Base-by-base conservation (phyloP, 2,113 vertebrate species). In the Brachirus orientalis region DNA sequence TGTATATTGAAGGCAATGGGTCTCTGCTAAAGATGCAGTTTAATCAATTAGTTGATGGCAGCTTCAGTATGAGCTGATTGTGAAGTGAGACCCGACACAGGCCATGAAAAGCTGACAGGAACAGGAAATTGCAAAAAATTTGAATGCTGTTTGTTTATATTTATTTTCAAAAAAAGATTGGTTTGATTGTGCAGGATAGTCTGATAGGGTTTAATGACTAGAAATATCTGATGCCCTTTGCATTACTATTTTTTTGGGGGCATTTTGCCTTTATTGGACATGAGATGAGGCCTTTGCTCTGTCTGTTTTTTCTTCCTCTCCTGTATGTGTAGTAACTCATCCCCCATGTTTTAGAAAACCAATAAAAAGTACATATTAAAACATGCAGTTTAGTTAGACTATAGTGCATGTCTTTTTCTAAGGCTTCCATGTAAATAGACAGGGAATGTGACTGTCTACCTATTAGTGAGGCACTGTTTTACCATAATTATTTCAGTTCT, bases 31-130 rank as follows among this genome's bases (percentile, higher is more conserved):
- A 63, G 40, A 76, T 2, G 40, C 64, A 64, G 63, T 82, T 80
- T 72, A 76, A 89, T 89, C 76, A 80, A 85, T 84, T 72, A 78
- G 41, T 50, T 67, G 61, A 70, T 61, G 28, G 70, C 7, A 41
- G 48, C 63, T 22, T 33, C 19, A 35, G 40, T 52, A 28, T 47
- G 74, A 79, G 18, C 63, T 44, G 68, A 78, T 69, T n/a, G 20
- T 65, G 35, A 69, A 45, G 17, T 51, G 52, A 60, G 19, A 72
- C 11, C 4, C 3, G 43, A 43, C 7, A 70, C 36, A 54, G 38
- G 36, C 2, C 0, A 3, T 43, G 14, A 40, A 46, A 70, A 45
- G 38, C 57, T 48, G 38, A 63, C 6, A 6, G 18, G 48, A 53
- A 70, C 62, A 76, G 83, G 86, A 88, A 83, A 88, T 86, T 66